Base-by-base conservation (phyloP, 2,888 invertebrate species). In the Clepsis dumicolana region DNA sequence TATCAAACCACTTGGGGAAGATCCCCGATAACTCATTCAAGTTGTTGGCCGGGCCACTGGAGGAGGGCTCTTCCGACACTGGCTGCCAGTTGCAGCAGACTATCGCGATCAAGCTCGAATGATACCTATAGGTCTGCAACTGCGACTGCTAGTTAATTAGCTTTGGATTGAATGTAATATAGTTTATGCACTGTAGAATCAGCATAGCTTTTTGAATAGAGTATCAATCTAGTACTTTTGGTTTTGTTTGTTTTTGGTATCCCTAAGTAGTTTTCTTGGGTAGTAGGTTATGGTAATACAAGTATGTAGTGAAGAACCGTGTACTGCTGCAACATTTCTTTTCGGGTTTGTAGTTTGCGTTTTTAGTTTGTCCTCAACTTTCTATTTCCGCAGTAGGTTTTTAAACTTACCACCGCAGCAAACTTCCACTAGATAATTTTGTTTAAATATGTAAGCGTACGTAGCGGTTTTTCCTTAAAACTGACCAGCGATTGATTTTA, bases 1-100 rank as follows among this genome's bases (percentile, higher is more conserved):
- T 63, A 63, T 63, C 62, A 48, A 41, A 63, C 63, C 67, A 63
- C 63, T 63, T 27, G 5, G 16, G 35, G 12, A 0, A 41, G 63
- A 63, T 52, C 63, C 24, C 41, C 52, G 63, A 57, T 57, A 57
- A 35, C 41, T 12, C 29, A 10, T 59, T 38, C 27, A 25, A 24
- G 44, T 1, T 27, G 16, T 52, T 63, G 21, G 57, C n/a, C 8
- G 41, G 5, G n/a, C n/a, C 27, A 12, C 4, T 12, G n/a, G 41
- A 52, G 5, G 24, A 41, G 38, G 10, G 48, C 52, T 65, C 60
- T 29, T 53, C 5, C 0, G 21, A 21, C 38, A 29, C 53, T 65
- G 65, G 65, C n/a, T 32, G 41, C 29, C 38, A 8, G 35, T 16
- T 63, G 59, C 50, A 38, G 21, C 50, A 38, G 35, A 32, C 24